phyloP scores from a whole-genome alignment of 2,113 vertebrate species.

The Acanthochromis polyacanthus region DNA sequence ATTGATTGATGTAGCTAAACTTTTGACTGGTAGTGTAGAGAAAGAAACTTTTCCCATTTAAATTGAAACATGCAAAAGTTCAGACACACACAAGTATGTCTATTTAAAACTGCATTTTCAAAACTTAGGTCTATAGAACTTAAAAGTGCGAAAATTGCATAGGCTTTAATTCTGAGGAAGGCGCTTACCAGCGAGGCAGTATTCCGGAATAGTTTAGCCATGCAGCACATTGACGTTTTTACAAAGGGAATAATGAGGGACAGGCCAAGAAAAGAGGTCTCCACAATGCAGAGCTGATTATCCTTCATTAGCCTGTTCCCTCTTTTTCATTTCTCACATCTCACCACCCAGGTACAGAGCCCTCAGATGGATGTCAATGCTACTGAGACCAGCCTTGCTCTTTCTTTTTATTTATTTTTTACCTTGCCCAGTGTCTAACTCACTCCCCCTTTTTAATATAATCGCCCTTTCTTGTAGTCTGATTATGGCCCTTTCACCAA shows the following conservation, averaged over 20 bases:
- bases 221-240: conserved; percentile 14
- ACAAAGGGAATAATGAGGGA: conserved; percentile 70
- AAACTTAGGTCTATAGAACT: background rate
- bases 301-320: conserved; percentile 65
- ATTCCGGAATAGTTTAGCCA: conserved; percentile 9
- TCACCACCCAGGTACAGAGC: conserved; percentile 48
- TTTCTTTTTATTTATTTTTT: conserved; percentile 30
- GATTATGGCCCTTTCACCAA: conserved; percentile 77
- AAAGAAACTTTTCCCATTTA: too few relatives aligned
- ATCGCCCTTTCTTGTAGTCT: conserved; percentile 71
- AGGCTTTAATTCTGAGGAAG: conserved; percentile 5
- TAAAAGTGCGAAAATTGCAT: background rate
- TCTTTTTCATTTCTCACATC: conserved; percentile 43
- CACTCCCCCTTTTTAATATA: conserved; percentile 66
- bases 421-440: conserved; percentile 27
- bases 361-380: conserved; percentile 29
- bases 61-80: background rate
- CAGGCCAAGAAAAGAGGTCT: conserved; percentile 31
- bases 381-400: conserved; percentile 28
- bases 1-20: too few relatives aligned
- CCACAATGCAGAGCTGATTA: conserved; percentile 70
- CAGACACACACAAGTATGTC: background rate
- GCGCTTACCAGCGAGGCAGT: background rate
- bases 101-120: conserved; percentile 7
- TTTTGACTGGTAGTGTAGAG: too few relatives aligned